Evolutionary conservation across 1,140 invertebrate genomes (phyloP).

Genomic region (Rhopalosiphum padi): DNA sequence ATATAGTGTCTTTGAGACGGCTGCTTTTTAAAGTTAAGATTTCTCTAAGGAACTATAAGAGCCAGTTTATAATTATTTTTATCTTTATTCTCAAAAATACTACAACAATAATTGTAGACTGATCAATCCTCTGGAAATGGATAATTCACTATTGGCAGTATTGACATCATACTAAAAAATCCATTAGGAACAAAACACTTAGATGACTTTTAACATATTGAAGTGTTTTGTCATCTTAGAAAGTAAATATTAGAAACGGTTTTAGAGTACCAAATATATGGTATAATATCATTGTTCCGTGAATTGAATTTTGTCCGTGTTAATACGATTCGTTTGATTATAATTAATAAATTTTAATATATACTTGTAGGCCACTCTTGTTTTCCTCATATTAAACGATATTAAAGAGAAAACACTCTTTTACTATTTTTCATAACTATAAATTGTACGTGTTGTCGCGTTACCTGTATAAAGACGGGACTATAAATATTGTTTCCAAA

Average conservation of each 20-base stretch:
- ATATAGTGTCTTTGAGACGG: not conserved
- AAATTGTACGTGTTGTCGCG: not conserved
- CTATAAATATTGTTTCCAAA: not conserved
- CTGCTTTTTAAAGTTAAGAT: not conserved
- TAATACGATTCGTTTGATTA: not conserved
- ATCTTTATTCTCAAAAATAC: not conserved
- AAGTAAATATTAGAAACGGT: constrained; percentile 29
- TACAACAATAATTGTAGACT: not conserved
- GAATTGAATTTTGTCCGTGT: not conserved
- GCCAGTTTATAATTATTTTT: not conserved
- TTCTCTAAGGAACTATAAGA: not conserved
- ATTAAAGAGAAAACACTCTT: not conserved
- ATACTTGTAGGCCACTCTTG: not conserved
- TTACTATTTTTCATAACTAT: not conserved
- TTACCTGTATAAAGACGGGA: not conserved
- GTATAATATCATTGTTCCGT: not conserved
- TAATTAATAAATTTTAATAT: not conserved
- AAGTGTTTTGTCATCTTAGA: not conserved
- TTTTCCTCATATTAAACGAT: not conserved
- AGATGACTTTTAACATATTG: constrained; percentile 23
- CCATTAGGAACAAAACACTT: not conserved
- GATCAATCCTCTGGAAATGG: not conserved
- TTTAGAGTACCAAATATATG: not conserved
- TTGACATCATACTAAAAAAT: not conserved
- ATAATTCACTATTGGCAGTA: not conserved